Conservation (phyloP, 2,113 vertebrate species). For the Megaceryle torquata region DNA sequence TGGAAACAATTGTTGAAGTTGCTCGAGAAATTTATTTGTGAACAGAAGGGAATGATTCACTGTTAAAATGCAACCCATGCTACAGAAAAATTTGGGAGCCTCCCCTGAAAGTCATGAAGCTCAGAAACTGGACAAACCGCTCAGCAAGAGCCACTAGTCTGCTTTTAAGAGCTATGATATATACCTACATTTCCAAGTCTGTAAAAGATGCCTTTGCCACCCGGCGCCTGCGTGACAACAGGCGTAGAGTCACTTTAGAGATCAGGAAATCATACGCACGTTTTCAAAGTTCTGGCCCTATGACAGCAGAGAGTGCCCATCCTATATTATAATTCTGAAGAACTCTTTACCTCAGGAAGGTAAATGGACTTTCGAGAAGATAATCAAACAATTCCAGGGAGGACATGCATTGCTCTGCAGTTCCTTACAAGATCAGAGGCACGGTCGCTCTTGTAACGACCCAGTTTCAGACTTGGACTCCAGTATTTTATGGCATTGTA, state of each 20-base stretch:
- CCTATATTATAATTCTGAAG: neutral
- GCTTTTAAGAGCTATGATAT: neutral
- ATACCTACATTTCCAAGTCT: neutral
- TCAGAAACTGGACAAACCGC: neutral
- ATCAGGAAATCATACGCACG: neutral
- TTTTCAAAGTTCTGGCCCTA: neutral
- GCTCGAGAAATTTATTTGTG: constrained; percentile 17
- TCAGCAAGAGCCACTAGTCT: neutral
- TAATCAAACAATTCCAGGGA: neutral
- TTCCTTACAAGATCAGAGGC: neutral
- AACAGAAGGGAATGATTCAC: constrained; percentile 40
- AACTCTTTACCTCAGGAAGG: neutral
- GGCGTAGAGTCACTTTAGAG: neutral
- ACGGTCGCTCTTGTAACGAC: neutral
- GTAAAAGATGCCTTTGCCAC: neutral
- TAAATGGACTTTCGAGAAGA: neutral
- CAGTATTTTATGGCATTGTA: neutral
- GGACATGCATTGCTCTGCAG: neutral
- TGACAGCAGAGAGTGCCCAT: neutral
- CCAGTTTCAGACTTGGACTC: neutral
- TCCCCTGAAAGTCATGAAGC: neutral
- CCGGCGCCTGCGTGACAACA: neutral
- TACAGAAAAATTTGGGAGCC: neutral
- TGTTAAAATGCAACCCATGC: neutral
- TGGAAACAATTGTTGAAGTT: constrained; percentile 51